Conservation (phyloP, 2,797 vertebrate genomes). For the Odontamblyopus rebecca region DNA sequence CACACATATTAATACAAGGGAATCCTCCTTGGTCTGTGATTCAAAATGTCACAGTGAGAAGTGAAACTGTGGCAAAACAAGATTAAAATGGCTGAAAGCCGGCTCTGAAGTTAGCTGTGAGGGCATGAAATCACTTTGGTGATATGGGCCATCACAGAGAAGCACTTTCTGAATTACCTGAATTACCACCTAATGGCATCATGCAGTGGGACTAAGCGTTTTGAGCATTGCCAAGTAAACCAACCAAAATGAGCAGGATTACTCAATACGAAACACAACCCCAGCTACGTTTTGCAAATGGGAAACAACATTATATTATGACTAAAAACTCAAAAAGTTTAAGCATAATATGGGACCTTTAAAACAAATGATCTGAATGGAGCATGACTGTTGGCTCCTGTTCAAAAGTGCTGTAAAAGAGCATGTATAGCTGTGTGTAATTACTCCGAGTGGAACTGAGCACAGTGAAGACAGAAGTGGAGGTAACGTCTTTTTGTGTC, state of each 20-base stretch:
- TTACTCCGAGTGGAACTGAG: background rate
- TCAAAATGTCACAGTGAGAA: no score
- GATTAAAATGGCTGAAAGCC: no score
- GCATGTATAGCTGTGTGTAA: background rate
- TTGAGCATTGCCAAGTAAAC: background rate
- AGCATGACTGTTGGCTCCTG: background rate
- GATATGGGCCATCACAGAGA: background rate
- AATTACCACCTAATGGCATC: background rate
- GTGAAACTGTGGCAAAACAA: no score
- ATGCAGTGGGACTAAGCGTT: background rate
- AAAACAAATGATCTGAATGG: background rate
- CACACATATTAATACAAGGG: background rate
- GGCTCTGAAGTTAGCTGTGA: no score
- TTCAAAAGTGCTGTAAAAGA: background rate
- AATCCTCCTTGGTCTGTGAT: no score
- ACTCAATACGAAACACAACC: background rate
- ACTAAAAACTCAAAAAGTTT: background rate
- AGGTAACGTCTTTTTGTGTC: constrained; percentile 7
- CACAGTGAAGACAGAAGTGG: background rate
- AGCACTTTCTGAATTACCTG: background rate
- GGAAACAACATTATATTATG: background rate
- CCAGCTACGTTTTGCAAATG: background rate
- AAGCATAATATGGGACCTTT: background rate
- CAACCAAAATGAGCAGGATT: background rate
- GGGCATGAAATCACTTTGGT: no score